Conservation (phyloP, 1,140 invertebrate genomes). For the Ostrea denselamellosa region DNA sequence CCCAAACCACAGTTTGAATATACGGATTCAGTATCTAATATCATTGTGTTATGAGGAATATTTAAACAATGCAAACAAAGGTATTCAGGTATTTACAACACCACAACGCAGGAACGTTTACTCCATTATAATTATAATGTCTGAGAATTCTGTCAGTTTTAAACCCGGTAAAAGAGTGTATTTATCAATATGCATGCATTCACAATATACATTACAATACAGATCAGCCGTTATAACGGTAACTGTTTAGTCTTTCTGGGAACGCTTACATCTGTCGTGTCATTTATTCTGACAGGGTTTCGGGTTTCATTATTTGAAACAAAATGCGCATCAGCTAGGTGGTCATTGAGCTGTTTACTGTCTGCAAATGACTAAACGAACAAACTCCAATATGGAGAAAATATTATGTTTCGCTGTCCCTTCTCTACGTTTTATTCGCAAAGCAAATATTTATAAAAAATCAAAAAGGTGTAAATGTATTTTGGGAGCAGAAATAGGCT, state of each 20-base stretch:
- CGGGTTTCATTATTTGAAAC: neutral
- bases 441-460: conserved; percentile 22
- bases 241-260: neutral
- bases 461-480: conserved; percentile 16
- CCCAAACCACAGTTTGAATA: too few relatives aligned
- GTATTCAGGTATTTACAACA: too few relatives aligned
- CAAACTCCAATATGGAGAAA: neutral
- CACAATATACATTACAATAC: too few relatives aligned
- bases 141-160: too few relatives aligned
- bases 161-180: too few relatives aligned
- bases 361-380: neutral
- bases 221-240: too few relatives aligned
- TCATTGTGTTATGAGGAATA: too few relatives aligned
- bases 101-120: too few relatives aligned
- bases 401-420: neutral
- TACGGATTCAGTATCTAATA: too few relatives aligned
- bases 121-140: too few relatives aligned
- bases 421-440: neutral
- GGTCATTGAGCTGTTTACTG: neutral
- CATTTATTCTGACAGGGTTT: neutral
- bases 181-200: too few relatives aligned
- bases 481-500: neutral
- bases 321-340: neutral
- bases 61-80: too few relatives aligned
- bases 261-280: neutral